Conservation (phyloP, 2,888 invertebrate genomes). For the Epinotia demarniana region DNA sequence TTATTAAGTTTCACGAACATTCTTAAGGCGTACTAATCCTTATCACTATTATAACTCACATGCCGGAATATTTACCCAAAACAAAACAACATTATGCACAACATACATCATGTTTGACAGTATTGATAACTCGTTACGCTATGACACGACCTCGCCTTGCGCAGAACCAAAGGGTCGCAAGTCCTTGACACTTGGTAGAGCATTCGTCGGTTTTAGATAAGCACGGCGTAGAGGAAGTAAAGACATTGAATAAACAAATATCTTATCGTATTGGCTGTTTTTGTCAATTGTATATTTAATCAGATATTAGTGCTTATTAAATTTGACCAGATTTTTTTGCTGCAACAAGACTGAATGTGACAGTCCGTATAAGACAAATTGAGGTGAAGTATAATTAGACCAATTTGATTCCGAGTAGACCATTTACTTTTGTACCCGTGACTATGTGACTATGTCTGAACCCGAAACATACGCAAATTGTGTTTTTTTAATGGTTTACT, state of each 20-base stretch:
- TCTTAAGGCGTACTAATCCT: neutral
- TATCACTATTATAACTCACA: conserved; percentile 13
- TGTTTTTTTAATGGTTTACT: neutral
- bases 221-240: conserved; percentile 3
- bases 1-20: neutral
- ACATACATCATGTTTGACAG: conserved; percentile 38
- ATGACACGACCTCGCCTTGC: conserved; percentile 22
- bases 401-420: neutral
- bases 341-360: neutral
- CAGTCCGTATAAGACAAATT: too few relatives aligned
- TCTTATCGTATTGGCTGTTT: conserved; percentile 1
- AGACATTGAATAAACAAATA: conserved; percentile 17
- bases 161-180: neutral
- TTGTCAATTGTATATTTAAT: conserved; percentile 1
- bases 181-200: neutral
- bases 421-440: neutral
- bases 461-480: neutral
- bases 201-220: conserved; percentile 4
- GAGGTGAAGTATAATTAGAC: neutral
- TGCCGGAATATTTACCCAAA: conserved; percentile 36
- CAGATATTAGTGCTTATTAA: neutral
- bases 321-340: neutral
- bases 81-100: conserved; percentile 33
- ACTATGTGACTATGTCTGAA: neutral
- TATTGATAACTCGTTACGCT: conserved; percentile 20